Evolutionary conservation across 2,113 vertebrate genomes (phyloP).

Genomic region (Sorex fumeus): DNA sequence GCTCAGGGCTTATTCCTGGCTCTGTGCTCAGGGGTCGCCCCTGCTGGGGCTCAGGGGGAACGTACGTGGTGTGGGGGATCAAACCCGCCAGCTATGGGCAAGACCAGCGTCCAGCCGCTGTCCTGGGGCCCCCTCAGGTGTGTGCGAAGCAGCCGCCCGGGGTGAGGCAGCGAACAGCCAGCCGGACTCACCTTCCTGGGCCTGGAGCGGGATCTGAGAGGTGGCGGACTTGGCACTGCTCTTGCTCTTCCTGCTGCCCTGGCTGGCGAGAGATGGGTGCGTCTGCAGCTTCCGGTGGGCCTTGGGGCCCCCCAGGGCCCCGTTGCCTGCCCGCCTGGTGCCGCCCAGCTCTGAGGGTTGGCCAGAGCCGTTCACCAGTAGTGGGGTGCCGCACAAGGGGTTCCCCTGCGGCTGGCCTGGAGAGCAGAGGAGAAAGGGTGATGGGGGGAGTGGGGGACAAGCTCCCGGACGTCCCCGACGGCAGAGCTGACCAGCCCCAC

Average conservation of each 20-base stretch:
- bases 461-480: too few relatives aligned
- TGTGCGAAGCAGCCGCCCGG: too few relatives aligned
- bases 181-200: slow-evolving; percentile 93
- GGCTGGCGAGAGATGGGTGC: slow-evolving; percentile 95
- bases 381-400: slow-evolving; percentile 81
- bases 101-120: too few relatives aligned
- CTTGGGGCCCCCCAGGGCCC: slow-evolving; percentile 87
- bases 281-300: slow-evolving; percentile 92
- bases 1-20: too few relatives aligned
- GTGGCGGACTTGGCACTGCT: slow-evolving; percentile 94
- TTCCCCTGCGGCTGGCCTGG: slow-evolving; percentile 89
- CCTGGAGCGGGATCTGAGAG: slow-evolving; percentile 96
- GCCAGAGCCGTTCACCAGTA: slow-evolving; percentile 90
- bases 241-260: slow-evolving; percentile 96
- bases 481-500: background rate
- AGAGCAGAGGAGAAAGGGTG: slow-evolving; percentile 41
- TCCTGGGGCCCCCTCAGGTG: too few relatives aligned
- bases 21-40: too few relatives aligned
- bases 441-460: background rate
- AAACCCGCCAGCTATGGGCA: too few relatives aligned
- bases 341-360: slow-evolving; percentile 79
- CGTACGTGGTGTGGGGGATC: too few relatives aligned
- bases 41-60: too few relatives aligned
- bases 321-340: slow-evolving; percentile 84
- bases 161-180: too few relatives aligned